A percentile compares a stretch with the other conserved stretches of the same genome.
Evolutionary conservation across 2,888 invertebrate species (phyloP).

Genomic region (Drosophila diplacantha): DNA sequence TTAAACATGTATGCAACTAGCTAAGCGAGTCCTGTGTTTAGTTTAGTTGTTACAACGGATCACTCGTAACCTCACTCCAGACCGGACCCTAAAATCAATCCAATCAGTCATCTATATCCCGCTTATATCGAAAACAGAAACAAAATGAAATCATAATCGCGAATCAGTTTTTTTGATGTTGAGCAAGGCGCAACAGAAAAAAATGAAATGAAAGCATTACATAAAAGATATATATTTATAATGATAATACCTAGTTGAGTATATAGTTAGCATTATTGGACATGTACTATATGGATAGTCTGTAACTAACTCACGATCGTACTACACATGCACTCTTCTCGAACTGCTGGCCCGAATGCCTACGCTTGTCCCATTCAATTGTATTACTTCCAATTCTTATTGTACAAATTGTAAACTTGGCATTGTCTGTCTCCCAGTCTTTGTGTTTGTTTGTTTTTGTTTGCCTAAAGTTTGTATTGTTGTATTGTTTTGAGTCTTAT

Average conservation of each 20-base stretch:
- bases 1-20: conserved; percentile 39
- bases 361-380: conserved; percentile 13
- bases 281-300: conserved; percentile 57
- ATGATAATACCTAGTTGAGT: conserved; percentile 37
- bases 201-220: conserved; percentile 14
- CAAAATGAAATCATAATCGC: conserved; percentile 12
- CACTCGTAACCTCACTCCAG: conserved; percentile 10
- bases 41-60: conserved; percentile 56
- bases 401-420: conserved; percentile 54
- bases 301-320: conserved; percentile 25
- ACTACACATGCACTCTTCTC: conserved; percentile 22
- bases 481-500: conserved; percentile 25
- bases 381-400: conserved; percentile 27
- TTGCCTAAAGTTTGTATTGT: conserved; percentile 21
- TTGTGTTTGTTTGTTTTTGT: conserved; percentile 20
- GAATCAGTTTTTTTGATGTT: conserved; percentile 59
- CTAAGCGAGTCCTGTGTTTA: conserved; percentile 54
- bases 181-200: conserved; percentile 35
- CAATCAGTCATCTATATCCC: conserved; percentile 37
- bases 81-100: conserved; percentile 42
- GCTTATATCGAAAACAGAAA: conserved; percentile 31
- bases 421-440: conserved; percentile 22
- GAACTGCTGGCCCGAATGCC: conserved; percentile 35
- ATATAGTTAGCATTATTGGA: conserved; percentile 68
- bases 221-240: conserved; percentile 38